phyloP scores from a whole-genome alignment of 2,888 invertebrate species.

The Drosophila heteroneura region DNA sequence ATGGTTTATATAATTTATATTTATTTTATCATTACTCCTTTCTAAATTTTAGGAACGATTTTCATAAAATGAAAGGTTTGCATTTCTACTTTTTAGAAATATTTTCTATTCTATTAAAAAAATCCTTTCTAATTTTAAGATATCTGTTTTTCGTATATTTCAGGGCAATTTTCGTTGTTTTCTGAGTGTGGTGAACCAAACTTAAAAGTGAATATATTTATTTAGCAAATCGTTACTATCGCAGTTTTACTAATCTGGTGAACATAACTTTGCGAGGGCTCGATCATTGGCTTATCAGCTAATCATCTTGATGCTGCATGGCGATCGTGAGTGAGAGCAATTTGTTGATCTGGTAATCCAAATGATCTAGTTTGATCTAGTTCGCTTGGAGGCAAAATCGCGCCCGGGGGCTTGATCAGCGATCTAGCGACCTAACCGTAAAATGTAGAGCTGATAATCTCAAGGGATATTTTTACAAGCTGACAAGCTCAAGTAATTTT shows the following conservation, averaged over 20 bases:
- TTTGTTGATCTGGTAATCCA: conserved; percentile 27
- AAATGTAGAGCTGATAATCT: conserved; percentile 43
- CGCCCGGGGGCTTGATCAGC: conserved; percentile 54
- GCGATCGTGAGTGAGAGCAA: conserved; percentile 3
- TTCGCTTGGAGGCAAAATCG: conserved; percentile 24
- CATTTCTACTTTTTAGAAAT: neutral
- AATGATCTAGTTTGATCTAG: conserved; percentile 22
- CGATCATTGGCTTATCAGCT: conserved; percentile 4
- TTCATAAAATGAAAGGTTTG: neutral
- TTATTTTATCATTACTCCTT: neutral
- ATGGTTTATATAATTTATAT: neutral
- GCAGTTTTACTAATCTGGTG: neutral
- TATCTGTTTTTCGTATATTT: neutral
- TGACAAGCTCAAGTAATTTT: conserved; percentile 58
- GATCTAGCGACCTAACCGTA: neutral
- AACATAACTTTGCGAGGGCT: conserved; percentile 18
- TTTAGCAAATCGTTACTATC: neutral
- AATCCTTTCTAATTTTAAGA: neutral
- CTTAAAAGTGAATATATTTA: neutral
- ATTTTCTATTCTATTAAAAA: neutral
- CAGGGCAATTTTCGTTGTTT: neutral
- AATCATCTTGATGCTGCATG: neutral
- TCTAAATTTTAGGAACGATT: neutral
- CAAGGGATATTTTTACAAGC: conserved; percentile 21
- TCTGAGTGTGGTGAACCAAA: neutral